These are phyloP conservation scores for Megalonaias nervosa DNA, from an alignment of 1,140 invertebrate genomes.

Conservation along the genomic window DNA sequence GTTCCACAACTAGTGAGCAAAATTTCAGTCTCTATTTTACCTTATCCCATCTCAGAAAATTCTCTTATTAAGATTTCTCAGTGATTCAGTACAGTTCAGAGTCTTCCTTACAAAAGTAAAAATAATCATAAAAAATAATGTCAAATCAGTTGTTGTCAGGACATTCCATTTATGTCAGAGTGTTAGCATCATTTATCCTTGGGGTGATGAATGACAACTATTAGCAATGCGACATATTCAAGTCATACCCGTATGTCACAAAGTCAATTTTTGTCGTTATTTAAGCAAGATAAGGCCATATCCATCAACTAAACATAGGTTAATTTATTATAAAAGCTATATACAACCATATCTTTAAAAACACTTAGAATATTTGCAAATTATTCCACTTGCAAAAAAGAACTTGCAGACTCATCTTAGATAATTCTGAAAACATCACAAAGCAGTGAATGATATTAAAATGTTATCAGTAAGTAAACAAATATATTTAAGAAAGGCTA, in stretches of 20 bases:
- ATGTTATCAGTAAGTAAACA: no score
- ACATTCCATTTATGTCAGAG: constrained; percentile 7
- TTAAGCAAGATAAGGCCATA: no score
- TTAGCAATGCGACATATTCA: no score
- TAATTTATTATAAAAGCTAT: no score
- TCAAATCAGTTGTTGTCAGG: background rate
- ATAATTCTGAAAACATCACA: constrained; percentile 14
- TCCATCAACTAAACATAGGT: no score
- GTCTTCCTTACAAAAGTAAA: constrained; percentile 36
- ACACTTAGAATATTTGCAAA: no score
- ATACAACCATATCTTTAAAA: no score
- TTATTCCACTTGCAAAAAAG: no score
- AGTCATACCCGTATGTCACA: no score
- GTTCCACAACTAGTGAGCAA: no score
- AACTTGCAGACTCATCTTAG: constrained; percentile 1
- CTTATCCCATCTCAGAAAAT: constrained; percentile 24
- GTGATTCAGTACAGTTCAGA: constrained; percentile 31
- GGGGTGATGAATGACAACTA: constrained; percentile 5
- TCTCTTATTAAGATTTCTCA: constrained; percentile 29
- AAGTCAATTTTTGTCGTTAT: no score
- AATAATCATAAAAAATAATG: constrained; percentile 5
- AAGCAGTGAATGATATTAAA: background rate
- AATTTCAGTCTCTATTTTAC: constrained; percentile 9
- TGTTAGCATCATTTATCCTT: constrained; percentile 22
- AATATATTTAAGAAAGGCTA: no score